Percentiles rank a stretch among this genome's conserved stretches.
phyloP scores from a whole-genome alignment of 2,888 invertebrate species.

The Globia sparganii region DNA sequence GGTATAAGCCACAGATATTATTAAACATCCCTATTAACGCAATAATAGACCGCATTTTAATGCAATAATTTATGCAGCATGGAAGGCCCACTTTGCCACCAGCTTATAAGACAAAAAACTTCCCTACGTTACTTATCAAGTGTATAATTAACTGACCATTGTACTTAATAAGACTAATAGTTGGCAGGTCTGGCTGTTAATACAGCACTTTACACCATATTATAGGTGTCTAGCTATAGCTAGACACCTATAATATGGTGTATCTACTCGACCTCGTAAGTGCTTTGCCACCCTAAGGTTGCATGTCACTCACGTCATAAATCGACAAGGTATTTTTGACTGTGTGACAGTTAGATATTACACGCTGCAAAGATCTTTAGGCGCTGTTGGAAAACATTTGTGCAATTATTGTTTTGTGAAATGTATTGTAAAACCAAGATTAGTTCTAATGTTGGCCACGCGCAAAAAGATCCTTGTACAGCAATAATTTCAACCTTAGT shows the following conservation, averaged over 20 bases:
- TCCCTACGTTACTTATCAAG: conserved; percentile 40
- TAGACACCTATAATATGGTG: no score
- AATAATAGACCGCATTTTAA: conserved; percentile 1
- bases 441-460: not conserved
- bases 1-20: not conserved
- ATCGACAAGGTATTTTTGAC: not conserved
- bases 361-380: not conserved
- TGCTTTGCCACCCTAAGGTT: not conserved
- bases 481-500: not conserved
- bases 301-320: not conserved
- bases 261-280: not conserved
- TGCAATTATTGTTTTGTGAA: not conserved
- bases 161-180: conserved; percentile 52
- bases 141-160: conserved; percentile 49
- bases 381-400: not conserved
- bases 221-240: not conserved
- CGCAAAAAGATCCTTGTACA: not conserved
- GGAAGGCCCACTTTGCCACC: conserved; percentile 6
- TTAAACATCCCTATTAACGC: not conserved
- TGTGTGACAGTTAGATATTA: not conserved
- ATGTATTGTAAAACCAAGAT: not conserved
- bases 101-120: conserved; percentile 36
- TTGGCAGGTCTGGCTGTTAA: conserved; percentile 24
- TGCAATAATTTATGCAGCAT: conserved; percentile 35
- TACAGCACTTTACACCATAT: conserved; percentile 32